Base-by-base conservation (phyloP, 2,888 invertebrate genomes). In the Lacanobia oleracea region DNA sequence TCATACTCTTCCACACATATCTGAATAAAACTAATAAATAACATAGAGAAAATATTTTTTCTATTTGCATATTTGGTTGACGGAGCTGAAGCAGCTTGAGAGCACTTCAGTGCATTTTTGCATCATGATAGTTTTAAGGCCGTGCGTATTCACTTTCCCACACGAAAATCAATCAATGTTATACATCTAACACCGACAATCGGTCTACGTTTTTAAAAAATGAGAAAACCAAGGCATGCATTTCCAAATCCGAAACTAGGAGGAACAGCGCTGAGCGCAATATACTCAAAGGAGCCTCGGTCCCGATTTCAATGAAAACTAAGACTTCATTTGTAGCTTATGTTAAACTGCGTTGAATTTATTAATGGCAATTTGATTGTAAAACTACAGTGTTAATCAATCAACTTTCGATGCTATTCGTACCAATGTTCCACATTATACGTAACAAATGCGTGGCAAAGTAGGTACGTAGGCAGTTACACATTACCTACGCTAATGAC, bases 21-120 rank as follows among this genome's bases (percentile, higher is more conserved):
- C 10, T 1, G 14, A 51, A 45, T 60, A 40, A 63, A 60, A 57
- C 9, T 33, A 67, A 27, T 45, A 0, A 12, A 9, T 33, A 54
- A 14, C n/a, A 43, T 40, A 33, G 37, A 62, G 65, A 73, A 71
- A 72, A 40, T 27, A 50, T 60, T 65, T 86, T 85, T 76, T 79
- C 79, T 85, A 75, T 90, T 88, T 90, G 85, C 88, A 91, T 90
- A 85, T 86, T 79, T 88, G 86, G 57, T 73, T 80, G 75, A 61
- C 77, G 81, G 74, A 82, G 88, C 90, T 86, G 73, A 87, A 81
- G 86, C 71, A 62, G 72, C 48, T 81, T 82, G 74, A 73, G 45
- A 50, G 71, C 72, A 10, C n/a, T 77, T 43, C 27, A 60, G 27
- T 40, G 23, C 23, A 3, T 59, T 59, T 37, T 57, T 12, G n/a